These are phyloP conservation scores for Plebejus argus DNA, from an alignment of 2,888 invertebrate genomes.

Conservation along the genomic window DNA sequence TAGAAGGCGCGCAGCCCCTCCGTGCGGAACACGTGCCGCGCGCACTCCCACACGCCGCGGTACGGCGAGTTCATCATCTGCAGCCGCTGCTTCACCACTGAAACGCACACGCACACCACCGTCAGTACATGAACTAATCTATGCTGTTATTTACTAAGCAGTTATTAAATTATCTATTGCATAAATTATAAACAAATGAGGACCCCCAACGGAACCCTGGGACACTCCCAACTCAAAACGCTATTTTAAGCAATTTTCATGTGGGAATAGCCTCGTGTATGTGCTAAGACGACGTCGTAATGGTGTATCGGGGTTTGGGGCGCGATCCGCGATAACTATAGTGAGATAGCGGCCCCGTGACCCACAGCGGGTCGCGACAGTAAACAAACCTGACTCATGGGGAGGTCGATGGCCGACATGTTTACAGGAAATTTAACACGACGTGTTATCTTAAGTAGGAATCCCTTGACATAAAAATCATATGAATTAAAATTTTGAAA, in stretches of 20 bases:
- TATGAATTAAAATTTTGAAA: no score
- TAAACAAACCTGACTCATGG: conserved; percentile 4
- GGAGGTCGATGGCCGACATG: background rate
- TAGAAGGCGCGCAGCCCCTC: conserved; percentile 96
- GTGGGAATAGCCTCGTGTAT: background rate
- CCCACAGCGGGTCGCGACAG: background rate
- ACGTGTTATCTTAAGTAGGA: background rate
- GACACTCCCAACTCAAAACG: background rate
- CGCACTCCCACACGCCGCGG: conserved; percentile 91
- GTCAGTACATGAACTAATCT: background rate
- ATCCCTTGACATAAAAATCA: background rate
- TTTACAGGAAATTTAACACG: background rate
- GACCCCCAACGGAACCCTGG: background rate
- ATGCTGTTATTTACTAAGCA: background rate
- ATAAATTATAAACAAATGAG: background rate
- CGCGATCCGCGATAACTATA: background rate
- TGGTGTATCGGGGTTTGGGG: background rate
- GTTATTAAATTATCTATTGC: background rate
- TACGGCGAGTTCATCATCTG: conserved; percentile 99
- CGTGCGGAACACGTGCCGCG: conserved; percentile 86
- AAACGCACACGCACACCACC: conserved; percentile 33
- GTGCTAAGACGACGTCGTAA: background rate
- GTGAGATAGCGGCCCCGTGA: background rate
- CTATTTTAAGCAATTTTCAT: background rate
- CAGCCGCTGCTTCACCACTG: conserved; percentile 98